Evolutionary conservation across 2,888 invertebrate species (phyloP), one percentile per base, ranked within the genome.

Genomic region (Clusia tigrina): DNA sequence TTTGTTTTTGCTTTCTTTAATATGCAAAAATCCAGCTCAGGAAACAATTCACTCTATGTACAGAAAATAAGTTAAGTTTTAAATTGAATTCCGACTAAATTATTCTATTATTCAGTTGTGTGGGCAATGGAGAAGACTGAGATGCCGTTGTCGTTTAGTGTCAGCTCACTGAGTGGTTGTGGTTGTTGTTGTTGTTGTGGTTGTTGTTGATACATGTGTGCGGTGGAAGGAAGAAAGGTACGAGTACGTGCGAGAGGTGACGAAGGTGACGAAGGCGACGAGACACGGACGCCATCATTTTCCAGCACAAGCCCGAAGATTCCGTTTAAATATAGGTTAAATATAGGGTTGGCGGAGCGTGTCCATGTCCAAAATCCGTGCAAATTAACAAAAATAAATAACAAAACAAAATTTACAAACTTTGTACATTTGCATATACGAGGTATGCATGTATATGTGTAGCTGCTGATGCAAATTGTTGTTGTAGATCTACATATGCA

Each of bases 101-200:
- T 15, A 26, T 51, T n/a, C 9, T n/a, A 20, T 22, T 64, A 69
- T 61, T 53, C 61, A 62, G 65, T 66, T 25, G 64, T 60, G 63
- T 68, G 64, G 60, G 70, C 66, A 63, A 77, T 71, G 46, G 76
- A 69, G 65, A 65, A 74, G 68, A 76, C 71, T 24, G 77, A 70
- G 69, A 68, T 71, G 67, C 74, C 77, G 68, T 74, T 79, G 57
- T 80, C 81, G 62, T 74, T 72, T 53, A 80, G 69, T 17, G 81
- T 80, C 78, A 80, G 71, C 72, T 80, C 80, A 68, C 80, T 80
- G 59, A 53, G 32, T 2, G 52, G 61, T 60, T 57, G 32, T 42
- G 54, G 64, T 60, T 38, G 32, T 63, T 46, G 61, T 63, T 53
- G 66, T 59, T 56, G 37, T 58, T 22, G 32, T 12, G 25, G 64